phyloP scores from a whole-genome alignment of 2,797 vertebrate genomes.

The Pangasius larnaudii region DNA sequence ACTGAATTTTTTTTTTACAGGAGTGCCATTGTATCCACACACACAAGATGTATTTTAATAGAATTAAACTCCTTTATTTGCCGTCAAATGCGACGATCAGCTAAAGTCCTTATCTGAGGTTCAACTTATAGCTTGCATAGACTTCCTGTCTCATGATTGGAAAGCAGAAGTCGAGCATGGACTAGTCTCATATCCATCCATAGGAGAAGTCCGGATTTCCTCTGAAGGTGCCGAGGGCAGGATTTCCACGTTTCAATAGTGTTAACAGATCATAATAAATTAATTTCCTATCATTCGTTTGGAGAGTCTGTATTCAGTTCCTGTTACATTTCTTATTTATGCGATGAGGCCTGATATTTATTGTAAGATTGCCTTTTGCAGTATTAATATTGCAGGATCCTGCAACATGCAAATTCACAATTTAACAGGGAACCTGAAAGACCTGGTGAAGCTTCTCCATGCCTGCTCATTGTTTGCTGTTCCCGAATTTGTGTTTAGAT shows the following conservation, averaged over 20 bases:
- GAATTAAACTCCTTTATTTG: not conserved
- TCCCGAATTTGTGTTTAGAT: not conserved
- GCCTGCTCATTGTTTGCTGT: not conserved
- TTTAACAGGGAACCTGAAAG: not conserved
- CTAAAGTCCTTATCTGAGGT: not conserved
- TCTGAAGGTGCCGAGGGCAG: not conserved
- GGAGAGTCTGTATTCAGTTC: not conserved
- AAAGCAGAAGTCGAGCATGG: not conserved
- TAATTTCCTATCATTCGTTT: not conserved
- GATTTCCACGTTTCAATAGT: not conserved
- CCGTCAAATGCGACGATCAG: not conserved
- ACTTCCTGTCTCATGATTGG: not conserved
- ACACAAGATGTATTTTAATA: not conserved
- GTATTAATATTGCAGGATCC: not conserved
- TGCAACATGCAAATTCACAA: not conserved
- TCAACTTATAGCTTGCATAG: not conserved
- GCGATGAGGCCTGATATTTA: not conserved
- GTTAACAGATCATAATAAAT: constrained; percentile 22
- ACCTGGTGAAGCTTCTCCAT: not conserved
- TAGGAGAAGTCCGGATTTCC: not conserved
- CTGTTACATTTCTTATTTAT: not conserved
- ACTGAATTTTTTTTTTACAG: not conserved
- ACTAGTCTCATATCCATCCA: not conserved
- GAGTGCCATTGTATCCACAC: not conserved
- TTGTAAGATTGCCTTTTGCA: not conserved